These are phyloP conservation scores for Netelia melanura DNA, from an alignment of 2,888 invertebrate species.

Conservation along the genomic window DNA sequence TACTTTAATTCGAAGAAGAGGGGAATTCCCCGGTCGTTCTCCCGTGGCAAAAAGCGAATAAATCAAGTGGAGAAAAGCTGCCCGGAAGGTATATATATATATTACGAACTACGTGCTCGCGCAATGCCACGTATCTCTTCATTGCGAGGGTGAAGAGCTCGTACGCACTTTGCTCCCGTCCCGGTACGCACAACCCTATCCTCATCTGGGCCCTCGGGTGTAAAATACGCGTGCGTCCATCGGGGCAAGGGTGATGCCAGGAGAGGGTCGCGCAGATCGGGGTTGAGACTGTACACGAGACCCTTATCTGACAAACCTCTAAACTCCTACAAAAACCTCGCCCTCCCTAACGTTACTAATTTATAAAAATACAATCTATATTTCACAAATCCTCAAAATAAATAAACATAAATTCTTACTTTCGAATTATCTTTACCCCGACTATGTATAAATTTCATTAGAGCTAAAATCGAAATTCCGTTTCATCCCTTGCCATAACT, in stretches of 20 bases:
- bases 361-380: too few species aligned
- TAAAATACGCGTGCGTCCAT: conserved; percentile 37
- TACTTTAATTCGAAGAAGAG: conserved; percentile 46
- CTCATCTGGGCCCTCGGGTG: conserved; percentile 44
- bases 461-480: neutral
- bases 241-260: conserved; percentile 8
- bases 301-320: conserved; percentile 57
- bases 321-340: conserved; percentile 12
- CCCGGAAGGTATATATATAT: conserved; percentile 76
- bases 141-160: neutral
- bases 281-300: conserved; percentile 25
- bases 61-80: conserved; percentile 81
- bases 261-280: conserved; percentile 25
- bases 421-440: too few species aligned
- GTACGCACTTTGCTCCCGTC: conserved; percentile 10
- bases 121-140: conserved; percentile 43
- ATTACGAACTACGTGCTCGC: conserved; percentile 61
- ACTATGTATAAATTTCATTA: too few species aligned
- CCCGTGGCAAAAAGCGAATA: conserved; percentile 71
- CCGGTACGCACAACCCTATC: neutral
- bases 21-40: conserved; percentile 37
- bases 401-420: too few species aligned
- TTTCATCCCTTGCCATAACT: neutral
- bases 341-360: neutral
- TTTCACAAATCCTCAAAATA: too few species aligned